Conservation (phyloP, 2,113 vertebrate species). For the Pyrgilauda ruficollis region DNA sequence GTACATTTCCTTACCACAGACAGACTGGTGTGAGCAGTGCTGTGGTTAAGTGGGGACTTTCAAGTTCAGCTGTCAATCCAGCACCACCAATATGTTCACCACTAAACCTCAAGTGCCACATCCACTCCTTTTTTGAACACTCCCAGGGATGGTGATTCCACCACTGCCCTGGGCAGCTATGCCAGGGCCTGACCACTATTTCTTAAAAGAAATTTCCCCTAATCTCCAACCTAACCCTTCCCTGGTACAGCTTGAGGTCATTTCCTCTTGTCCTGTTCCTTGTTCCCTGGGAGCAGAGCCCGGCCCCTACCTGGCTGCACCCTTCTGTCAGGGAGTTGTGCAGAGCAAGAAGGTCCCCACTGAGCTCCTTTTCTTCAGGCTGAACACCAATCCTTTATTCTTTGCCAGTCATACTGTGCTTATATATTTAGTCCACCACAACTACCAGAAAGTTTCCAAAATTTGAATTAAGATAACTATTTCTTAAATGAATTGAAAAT, state of each 20-base stretch:
- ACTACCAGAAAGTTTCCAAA: not conserved
- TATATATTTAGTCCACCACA: not conserved
- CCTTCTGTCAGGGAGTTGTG: not conserved
- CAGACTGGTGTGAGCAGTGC: not conserved
- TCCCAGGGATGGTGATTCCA: not conserved
- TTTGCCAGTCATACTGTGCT: not conserved
- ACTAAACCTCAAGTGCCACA: not conserved
- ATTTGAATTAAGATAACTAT: not conserved
- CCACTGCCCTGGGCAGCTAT: not conserved
- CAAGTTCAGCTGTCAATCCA: not conserved
- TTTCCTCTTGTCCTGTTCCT: not conserved
- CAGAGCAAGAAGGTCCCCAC: not conserved
- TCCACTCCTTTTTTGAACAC: not conserved
- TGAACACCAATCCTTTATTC: not conserved
- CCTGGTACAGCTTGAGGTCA: not conserved
- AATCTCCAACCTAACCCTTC: not conserved
- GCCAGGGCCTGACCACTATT: not conserved
- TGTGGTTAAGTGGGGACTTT: not conserved
- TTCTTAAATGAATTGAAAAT: not conserved
- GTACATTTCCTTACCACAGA: accelerated
- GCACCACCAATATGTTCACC: not conserved
- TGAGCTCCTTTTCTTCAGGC: not conserved
- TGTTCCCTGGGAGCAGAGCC: not conserved
- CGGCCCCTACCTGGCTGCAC: not conserved
- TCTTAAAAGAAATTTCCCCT: not conserved